These are phyloP conservation scores for Actinia equina DNA, from an alignment of 64 coral and sea anemone genomes.

Conservation along the genomic window DNA sequence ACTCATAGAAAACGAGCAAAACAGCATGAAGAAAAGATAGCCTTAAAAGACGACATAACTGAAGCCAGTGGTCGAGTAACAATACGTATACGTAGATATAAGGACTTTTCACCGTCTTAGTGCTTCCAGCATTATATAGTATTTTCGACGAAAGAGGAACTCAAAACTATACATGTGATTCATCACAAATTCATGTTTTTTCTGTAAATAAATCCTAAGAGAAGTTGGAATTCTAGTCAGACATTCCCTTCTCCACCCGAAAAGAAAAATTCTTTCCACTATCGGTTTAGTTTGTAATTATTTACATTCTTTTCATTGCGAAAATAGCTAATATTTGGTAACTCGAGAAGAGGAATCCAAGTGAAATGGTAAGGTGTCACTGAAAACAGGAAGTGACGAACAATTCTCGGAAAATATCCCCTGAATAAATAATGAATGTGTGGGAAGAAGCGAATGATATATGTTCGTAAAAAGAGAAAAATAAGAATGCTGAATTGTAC, in stretches of 20 bases:
- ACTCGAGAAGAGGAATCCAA: not conserved
- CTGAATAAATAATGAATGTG: not conserved
- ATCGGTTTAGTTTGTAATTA: not conserved
- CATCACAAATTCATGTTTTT: too few species aligned
- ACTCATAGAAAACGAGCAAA: not conserved
- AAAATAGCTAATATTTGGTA: constrained; percentile 1
- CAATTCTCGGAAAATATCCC: not conserved
- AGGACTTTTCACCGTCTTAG: too few species aligned
- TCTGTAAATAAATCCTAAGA: too few species aligned
- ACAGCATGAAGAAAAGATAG: not conserved
- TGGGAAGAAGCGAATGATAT: not conserved
- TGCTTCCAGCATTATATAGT: too few species aligned
- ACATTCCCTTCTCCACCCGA: not conserved
- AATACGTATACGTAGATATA: too few species aligned
- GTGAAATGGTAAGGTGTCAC: not conserved
- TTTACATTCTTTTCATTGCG: not conserved
- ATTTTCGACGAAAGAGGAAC: not conserved
- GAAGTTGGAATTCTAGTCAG: not conserved
- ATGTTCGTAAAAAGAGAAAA: not conserved
- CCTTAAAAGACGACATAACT: too few species aligned
- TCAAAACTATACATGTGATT: too few species aligned
- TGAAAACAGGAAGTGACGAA: constrained; percentile 1
- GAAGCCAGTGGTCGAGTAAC: too few species aligned
- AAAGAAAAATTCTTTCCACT: not conserved
- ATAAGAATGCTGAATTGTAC: not conserved